Conservation (phyloP, 2,797 vertebrate species). For the Bradypus variegatus region DNA sequence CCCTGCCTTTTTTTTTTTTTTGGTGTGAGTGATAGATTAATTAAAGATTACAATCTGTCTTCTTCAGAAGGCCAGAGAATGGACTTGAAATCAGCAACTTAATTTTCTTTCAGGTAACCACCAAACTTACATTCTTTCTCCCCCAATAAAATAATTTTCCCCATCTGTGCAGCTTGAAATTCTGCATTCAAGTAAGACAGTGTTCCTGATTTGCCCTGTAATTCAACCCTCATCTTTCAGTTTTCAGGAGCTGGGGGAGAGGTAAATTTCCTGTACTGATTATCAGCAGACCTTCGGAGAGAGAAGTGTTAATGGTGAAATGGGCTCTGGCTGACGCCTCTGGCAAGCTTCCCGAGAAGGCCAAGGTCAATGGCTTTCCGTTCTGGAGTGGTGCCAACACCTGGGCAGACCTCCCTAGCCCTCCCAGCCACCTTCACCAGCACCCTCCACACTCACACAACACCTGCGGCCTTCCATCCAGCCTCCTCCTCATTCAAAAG, state of each 20-base stretch:
- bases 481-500: background rate
- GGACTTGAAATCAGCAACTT: conserved; percentile 50
- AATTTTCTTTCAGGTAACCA: conserved; percentile 47
- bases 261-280: conserved; percentile 50
- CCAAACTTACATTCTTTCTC: conserved; percentile 40
- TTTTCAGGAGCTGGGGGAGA: background rate
- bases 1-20: background rate
- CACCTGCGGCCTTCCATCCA: background rate
- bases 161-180: background rate
- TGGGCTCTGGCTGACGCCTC: accelerated
- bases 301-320: background rate
- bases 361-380: background rate
- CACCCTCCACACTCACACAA: background rate
- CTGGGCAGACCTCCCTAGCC: accelerated
- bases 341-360: background rate
- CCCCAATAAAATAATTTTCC: conserved; percentile 15
- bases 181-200: background rate
- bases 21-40: conserved; percentile 57
- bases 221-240: background rate
- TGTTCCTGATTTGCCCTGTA: background rate
- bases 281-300: conserved; percentile 26
- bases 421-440: background rate
- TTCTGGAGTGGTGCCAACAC: background rate
- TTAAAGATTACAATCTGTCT: conserved; percentile 60
- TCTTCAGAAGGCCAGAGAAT: conserved; percentile 48